phyloP scores from a whole-genome alignment of 2,888 invertebrate species.

The Orthosia gothica region DNA sequence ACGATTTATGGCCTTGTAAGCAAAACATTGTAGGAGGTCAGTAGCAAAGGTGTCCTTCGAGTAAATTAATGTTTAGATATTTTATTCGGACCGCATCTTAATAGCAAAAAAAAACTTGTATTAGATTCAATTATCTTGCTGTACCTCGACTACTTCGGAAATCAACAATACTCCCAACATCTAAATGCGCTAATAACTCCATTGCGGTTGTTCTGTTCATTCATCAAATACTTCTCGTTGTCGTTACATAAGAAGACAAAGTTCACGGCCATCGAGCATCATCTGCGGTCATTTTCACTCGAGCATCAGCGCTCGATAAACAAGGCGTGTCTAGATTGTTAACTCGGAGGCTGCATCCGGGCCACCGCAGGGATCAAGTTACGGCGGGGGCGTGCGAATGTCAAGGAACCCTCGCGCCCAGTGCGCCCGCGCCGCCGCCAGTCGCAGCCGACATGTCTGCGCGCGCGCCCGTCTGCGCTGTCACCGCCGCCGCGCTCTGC shows the following conservation, averaged over 20 bases:
- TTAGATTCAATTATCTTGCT: conserved; percentile 8
- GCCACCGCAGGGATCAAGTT: conserved; percentile 86
- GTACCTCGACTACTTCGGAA: conserved; percentile 15
- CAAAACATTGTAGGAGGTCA: conserved; percentile 57
- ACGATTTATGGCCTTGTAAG: conserved; percentile 56
- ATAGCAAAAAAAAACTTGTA: not conserved
- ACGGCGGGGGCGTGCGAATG: conserved; percentile 88
- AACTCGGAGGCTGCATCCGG: conserved; percentile 90
- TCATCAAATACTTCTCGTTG: conserved; percentile 76
- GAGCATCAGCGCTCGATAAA: conserved; percentile 78
- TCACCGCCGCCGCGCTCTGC: conserved; percentile 57
- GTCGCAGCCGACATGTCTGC: conserved; percentile 88
- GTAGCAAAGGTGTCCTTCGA: conserved; percentile 39
- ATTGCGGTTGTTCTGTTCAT: conserved; percentile 69
- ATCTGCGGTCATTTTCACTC: conserved; percentile 81
- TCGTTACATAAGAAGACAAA: conserved; percentile 85
- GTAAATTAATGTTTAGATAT: conserved; percentile 27
- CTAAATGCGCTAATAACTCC: conserved; percentile 50
- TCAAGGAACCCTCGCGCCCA: conserved; percentile 87
- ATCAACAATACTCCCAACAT: conserved; percentile 37
- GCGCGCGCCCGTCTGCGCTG: conserved; percentile 78
- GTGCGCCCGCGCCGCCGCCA: conserved; percentile 67
- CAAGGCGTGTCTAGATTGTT: conserved; percentile 88
- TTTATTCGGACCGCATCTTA: conserved; percentile 16
- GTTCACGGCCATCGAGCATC: conserved; percentile 83